Percentiles rank a stretch among this genome's conserved stretches.
phyloP scores from a whole-genome alignment of 2,888 invertebrate genomes.

The Exephanes ischioxanthus region DNA sequence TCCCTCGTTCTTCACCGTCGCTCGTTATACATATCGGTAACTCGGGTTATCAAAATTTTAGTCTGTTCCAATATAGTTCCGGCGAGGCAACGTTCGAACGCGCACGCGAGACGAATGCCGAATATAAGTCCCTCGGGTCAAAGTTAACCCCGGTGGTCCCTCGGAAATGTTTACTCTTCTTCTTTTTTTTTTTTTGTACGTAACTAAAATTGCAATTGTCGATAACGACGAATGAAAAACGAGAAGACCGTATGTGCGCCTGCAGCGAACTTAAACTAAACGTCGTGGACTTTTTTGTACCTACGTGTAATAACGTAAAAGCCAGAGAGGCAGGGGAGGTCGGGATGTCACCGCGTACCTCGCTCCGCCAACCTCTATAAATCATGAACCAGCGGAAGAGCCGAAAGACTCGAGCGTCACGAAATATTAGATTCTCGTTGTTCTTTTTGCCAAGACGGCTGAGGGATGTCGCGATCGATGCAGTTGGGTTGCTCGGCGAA shows the following conservation, averaged over 20 bases:
- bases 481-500: slow-evolving; percentile 37
- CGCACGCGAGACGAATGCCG: slow-evolving; percentile 46
- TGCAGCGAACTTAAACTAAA: neutral
- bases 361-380: slow-evolving; percentile 68
- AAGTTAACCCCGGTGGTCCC: neutral
- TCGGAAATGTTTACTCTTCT: neutral
- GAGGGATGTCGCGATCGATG: slow-evolving; percentile 63
- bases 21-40: slow-evolving; percentile 30
- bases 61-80: slow-evolving; percentile 31
- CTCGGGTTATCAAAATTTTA: slow-evolving; percentile 51
- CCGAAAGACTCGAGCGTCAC: slow-evolving; percentile 69
- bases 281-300: neutral
- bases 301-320: slow-evolving; percentile 33
- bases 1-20: slow-evolving; percentile 56
- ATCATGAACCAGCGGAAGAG: slow-evolving; percentile 62
- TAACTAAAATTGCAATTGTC: neutral
- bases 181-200: neutral
- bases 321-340: slow-evolving; percentile 48
- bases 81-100: slow-evolving; percentile 30
- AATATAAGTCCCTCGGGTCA: neutral
- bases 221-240: neutral
- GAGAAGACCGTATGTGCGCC: neutral
- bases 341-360: slow-evolving; percentile 74
- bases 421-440: slow-evolving; percentile 69
- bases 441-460: slow-evolving; percentile 58